A percentile compares a stretch with the other conserved stretches of the same genome.
Conservation (phyloP, 2,797 vertebrate genomes). For the Phataginus tricuspis region DNA sequence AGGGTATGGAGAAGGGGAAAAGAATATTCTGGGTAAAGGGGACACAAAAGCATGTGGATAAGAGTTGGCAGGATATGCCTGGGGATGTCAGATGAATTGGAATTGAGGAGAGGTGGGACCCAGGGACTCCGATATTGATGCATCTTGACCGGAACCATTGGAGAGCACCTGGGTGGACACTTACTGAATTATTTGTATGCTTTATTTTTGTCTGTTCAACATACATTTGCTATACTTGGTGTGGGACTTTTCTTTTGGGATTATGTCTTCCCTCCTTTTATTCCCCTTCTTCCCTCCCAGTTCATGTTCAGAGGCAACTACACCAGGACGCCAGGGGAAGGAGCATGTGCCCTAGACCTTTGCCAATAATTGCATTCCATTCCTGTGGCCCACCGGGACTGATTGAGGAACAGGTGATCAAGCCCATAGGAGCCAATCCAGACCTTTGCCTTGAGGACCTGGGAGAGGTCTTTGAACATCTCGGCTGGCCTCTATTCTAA, state of each 20-base stretch:
- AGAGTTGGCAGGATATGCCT: background rate
- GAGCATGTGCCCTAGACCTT: background rate
- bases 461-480: conserved; percentile 46
- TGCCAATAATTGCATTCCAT: background rate
- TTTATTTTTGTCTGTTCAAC: background rate
- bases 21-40: background rate
- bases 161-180: background rate
- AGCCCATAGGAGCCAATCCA: background rate
- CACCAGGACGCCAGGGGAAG: background rate
- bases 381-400: background rate
- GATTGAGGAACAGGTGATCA: background rate
- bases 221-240: background rate
- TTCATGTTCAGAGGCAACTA: background rate
- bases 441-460: conserved; percentile 23
- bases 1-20: background rate
- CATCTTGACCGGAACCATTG: background rate
- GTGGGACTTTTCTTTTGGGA: background rate
- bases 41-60: background rate
- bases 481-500: conserved; percentile 30
- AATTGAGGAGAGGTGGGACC: background rate
- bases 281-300: background rate
- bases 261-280: background rate
- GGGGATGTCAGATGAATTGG: background rate
- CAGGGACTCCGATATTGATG: background rate
- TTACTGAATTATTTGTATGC: background rate